A percentile compares a stretch with the other conserved stretches of the same genome.
These are phyloP conservation scores for Acanthococcus lagerstroemiae DNA, from an alignment of 2,888 invertebrate species.

Conservation along the genomic window DNA sequence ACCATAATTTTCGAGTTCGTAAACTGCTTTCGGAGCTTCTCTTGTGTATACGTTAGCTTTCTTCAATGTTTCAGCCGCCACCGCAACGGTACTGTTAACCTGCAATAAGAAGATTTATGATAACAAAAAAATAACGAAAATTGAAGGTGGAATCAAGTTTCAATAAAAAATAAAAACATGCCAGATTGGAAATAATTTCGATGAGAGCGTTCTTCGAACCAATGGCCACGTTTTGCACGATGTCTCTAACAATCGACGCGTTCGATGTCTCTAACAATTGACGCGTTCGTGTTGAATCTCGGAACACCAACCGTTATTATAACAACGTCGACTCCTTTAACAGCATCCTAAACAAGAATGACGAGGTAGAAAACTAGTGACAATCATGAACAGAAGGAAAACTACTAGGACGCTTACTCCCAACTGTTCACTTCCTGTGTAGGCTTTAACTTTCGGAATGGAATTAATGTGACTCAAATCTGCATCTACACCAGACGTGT, in stretches of 20 bases:
- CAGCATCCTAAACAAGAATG: constrained; percentile 54
- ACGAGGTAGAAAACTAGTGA: too few species aligned
- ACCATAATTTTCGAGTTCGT: constrained; percentile 70
- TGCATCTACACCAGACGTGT: constrained; percentile 91
- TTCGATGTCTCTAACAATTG: too few species aligned
- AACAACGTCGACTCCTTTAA: constrained; percentile 74
- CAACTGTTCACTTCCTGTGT: constrained; percentile 66
- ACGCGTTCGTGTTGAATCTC: constrained; percentile 96
- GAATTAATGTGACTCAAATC: constrained; percentile 96
- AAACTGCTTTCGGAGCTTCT: constrained; percentile 80
- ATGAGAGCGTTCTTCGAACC: constrained; percentile 93
- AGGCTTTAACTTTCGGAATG: constrained; percentile 64
- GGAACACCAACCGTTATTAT: constrained; percentile 98
- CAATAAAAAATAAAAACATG: constrained; percentile 42
- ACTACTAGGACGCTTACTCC: too few species aligned
- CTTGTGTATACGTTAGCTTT: constrained; percentile 80
- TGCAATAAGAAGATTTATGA: constrained; percentile 38
- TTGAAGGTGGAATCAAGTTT: not conserved
- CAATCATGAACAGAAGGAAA: not conserved
- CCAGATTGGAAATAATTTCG: constrained; percentile 96
- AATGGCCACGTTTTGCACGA: too few species aligned
- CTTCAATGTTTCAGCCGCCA: constrained; percentile 90
- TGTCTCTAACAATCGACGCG: too few species aligned
- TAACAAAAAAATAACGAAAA: too few species aligned
- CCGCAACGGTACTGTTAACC: constrained; percentile 93